Evolutionary conservation across 2,113 vertebrate species (phyloP), one percentile per base, ranked within the genome.

Genomic region (Struthidea cinerea): DNA sequence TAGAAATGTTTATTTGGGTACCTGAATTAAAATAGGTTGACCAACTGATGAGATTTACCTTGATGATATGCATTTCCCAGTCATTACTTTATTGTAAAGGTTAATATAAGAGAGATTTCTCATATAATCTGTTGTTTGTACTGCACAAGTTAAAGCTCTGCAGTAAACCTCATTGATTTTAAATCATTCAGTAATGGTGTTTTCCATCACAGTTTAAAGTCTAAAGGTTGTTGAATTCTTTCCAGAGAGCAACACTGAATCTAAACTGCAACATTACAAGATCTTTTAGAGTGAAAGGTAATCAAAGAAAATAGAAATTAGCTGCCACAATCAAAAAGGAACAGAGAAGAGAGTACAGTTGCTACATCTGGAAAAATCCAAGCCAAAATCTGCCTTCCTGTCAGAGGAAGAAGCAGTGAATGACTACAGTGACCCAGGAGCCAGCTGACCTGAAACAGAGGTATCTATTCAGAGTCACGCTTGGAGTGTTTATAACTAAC

Each of bases 151-250:
- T 76, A 73, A 76, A 94, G 28, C 16, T 76, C 63, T 86, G 30
- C 53, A 49, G 24, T 64, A 83, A 83, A 52, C 11, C 3, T 11
- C 83, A 79, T n/a, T 64, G 67, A 85, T 92, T 92, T 92, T 69
- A 83, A 92, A 79, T 59, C 41, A 46, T 41, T 86, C 32, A 30
- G 46, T 84, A 80, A 94, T 73, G 28, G 28, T 84, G 50, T 74
- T 86, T 90, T 94, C 59, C 71, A 73, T 77, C 86, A 83, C 67
- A 65, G 28, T 49, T 95, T 69, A 94, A 90, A 93, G 19, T n/a
- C 13, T 76, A 52, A 44, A 76, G 10, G 35, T 69, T 53, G 32
- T 32, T 2, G 3, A 76, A 49, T 63, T 71, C 21, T 44, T 92
- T 84, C 42, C 71, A 57, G 41, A 84, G 12, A 86, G 8, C n/a